Conservation (phyloP, 1,140 invertebrate genomes). For the Drosophila rhopaloa region DNA sequence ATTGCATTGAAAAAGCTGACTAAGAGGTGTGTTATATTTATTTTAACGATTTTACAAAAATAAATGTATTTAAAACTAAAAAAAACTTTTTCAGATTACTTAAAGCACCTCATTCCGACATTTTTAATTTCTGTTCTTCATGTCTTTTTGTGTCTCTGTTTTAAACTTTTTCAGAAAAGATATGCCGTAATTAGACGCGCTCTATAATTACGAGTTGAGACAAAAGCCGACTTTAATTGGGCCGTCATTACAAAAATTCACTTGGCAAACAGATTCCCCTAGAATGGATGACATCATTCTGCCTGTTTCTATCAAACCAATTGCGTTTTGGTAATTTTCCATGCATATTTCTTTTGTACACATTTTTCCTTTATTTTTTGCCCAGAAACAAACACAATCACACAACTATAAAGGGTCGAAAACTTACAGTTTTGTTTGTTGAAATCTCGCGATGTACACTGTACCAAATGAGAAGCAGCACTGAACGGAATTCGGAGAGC, state of each 20-base stretch:
- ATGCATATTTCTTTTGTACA: background rate
- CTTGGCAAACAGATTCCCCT: slow-evolving; percentile 21
- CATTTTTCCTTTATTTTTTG: slow-evolving; percentile 21
- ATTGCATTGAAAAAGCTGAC: no score
- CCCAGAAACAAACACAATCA: slow-evolving; percentile 17
- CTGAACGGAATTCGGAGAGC: slow-evolving; percentile 40
- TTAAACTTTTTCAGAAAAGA: slow-evolving; percentile 9
- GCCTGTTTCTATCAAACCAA: background rate
- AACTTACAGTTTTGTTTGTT: slow-evolving; percentile 62
- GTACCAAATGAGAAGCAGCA: slow-evolving; percentile 64
- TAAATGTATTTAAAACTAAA: no score
- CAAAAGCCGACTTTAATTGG: slow-evolving; percentile 37
- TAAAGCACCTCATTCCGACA: no score
- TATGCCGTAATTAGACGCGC: slow-evolving; percentile 50
- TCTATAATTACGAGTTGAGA: slow-evolving; percentile 38
- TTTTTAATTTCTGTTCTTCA: background rate
- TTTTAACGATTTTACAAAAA: no score
- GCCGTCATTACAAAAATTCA: slow-evolving; percentile 35
- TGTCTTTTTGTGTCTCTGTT: background rate
- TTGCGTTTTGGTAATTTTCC: slow-evolving; percentile 27
- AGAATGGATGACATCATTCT: slow-evolving; percentile 35
- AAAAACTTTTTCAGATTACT: no score
- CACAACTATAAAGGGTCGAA: background rate
- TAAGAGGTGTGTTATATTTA: no score
- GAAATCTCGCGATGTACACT: slow-evolving; percentile 55